Conservation (phyloP, 1,140 invertebrate genomes). For the Pseudachorutes palmiensis region DNA sequence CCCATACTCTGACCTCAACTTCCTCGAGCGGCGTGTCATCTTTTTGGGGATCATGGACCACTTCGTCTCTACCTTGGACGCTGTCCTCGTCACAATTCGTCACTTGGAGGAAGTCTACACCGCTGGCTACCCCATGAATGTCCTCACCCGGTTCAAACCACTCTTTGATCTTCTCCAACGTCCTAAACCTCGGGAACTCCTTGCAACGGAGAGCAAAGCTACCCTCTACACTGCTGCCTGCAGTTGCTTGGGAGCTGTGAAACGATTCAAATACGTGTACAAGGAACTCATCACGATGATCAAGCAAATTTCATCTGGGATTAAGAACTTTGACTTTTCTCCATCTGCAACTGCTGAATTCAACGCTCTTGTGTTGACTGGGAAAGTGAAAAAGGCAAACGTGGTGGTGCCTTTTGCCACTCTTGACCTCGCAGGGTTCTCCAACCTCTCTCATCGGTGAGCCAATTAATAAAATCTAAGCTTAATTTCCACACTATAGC, state of each 20-base stretch:
- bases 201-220: background rate
- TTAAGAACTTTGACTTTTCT: background rate
- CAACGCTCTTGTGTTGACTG: background rate
- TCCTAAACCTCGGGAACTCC: background rate
- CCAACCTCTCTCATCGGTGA: background rate
- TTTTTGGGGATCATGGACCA: conserved; percentile 6
- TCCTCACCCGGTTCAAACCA: background rate
- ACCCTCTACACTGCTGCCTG: background rate
- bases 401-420: background rate
- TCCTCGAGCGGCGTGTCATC: conserved; percentile 3
- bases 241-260: background rate
- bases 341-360: background rate
- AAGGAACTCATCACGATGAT: background rate
- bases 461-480: too few species aligned
- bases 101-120: conserved; percentile 5
- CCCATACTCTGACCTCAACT: conserved; percentile 1
- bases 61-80: background rate
- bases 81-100: background rate
- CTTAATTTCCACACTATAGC: too few species aligned
- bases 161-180: background rate
- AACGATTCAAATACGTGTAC: background rate
- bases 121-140: background rate
- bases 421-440: background rate
- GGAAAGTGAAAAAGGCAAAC: background rate
- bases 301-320: background rate